These are phyloP conservation scores for Stomorhina lunata DNA, from an alignment of 2,888 invertebrate species.

Conservation along the genomic window DNA sequence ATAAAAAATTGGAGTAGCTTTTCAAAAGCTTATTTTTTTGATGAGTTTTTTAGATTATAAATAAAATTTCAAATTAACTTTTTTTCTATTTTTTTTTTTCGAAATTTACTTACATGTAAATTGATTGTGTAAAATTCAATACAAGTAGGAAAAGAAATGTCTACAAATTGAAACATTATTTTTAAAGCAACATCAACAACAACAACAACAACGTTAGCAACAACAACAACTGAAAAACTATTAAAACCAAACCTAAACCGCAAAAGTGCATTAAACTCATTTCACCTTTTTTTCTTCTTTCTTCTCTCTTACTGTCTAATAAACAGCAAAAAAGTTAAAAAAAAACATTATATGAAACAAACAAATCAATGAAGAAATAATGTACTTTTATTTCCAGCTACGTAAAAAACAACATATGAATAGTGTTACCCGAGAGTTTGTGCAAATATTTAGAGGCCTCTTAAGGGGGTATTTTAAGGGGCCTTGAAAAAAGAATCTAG, in stretches of 20 bases:
- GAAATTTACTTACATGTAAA: conserved; percentile 33
- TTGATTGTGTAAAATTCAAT: conserved; percentile 38
- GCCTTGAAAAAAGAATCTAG: not conserved
- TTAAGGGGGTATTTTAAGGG: not conserved
- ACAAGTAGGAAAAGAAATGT: conserved; percentile 54
- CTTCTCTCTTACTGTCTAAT: conserved; percentile 12
- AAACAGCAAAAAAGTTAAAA: not conserved
- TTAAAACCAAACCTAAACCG: conserved; percentile 61
- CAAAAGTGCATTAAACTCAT: conserved; percentile 66
- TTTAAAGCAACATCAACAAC: not conserved
- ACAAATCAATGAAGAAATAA: conserved; percentile 64
- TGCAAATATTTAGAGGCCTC: conserved; percentile 9
- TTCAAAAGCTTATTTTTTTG: no score
- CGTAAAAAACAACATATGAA: not conserved
- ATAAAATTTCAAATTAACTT: no score
- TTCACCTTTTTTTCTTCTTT: conserved; percentile 59
- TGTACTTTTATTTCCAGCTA: conserved; percentile 16
- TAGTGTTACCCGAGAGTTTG: not conserved
- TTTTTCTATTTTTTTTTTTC: not conserved
- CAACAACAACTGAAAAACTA: conserved; percentile 38
- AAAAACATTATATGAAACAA: conserved; percentile 33
- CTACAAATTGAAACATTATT: conserved; percentile 54
- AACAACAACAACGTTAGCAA: conserved; percentile 5
- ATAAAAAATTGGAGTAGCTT: no score
- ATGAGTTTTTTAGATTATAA: no score